These are phyloP conservation scores for Caranx ignobilis DNA, from an alignment of 2,113 vertebrate genomes.

Conservation along the genomic window DNA sequence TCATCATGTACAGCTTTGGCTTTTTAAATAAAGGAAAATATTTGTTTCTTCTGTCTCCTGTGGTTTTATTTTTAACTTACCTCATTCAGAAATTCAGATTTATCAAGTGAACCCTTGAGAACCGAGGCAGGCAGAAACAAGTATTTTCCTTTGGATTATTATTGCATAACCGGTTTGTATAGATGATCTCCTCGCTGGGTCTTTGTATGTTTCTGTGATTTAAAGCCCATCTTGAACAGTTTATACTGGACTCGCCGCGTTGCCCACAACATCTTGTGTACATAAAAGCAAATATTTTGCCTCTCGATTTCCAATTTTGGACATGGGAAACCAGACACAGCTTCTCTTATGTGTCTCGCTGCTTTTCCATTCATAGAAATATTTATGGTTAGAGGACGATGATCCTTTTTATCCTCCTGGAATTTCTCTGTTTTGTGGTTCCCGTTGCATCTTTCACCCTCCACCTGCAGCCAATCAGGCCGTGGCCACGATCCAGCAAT, in stretches of 20 bases:
- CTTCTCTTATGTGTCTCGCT: constrained; percentile 11
- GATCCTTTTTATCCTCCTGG: not conserved
- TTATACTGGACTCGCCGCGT: constrained; percentile 28
- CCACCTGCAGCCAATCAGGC: constrained; percentile 65
- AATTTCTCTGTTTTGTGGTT: constrained; percentile 29
- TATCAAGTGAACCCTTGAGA: constrained; percentile 20
- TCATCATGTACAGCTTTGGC: constrained; percentile 61
- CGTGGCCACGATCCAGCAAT: constrained; percentile 45
- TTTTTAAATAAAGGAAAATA: constrained; percentile 95
- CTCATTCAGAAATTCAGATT: constrained; percentile 2
- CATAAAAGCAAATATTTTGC: constrained; percentile 48
- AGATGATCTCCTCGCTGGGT: not conserved
- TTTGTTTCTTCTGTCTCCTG: constrained; percentile 92
- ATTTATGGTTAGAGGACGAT: constrained; percentile 33
- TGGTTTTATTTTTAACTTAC: constrained; percentile 85
- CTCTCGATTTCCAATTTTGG: constrained; percentile 56
- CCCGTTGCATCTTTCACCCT: constrained; percentile 23
- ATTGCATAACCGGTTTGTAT: not conserved
- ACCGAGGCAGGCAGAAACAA: constrained; percentile 80
- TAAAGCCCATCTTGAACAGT: constrained; percentile 38
- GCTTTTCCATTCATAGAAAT: constrained; percentile 40
- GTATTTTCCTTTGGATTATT: constrained; percentile 79
- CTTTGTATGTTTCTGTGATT: constrained; percentile 2
- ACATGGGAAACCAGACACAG: constrained; percentile 28
- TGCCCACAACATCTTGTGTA: constrained; percentile 28